phyloP scores from a whole-genome alignment of 2,797 vertebrate genomes.

The Phataginus tetradactyla region DNA sequence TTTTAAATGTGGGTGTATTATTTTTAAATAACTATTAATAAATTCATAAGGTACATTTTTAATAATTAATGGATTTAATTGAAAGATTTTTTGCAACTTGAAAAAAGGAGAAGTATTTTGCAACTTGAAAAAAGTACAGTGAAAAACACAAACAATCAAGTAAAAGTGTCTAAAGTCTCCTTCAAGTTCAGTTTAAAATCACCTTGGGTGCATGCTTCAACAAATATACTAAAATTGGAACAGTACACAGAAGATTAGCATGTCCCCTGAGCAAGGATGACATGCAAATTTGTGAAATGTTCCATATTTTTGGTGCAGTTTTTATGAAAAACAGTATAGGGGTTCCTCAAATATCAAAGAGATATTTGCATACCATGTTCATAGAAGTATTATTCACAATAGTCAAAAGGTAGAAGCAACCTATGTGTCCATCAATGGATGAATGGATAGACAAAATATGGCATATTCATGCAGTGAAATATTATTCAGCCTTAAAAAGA shows the following conservation, averaged over 20 bases:
- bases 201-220: neutral
- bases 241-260: too few relatives aligned
- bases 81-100: neutral
- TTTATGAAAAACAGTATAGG: neutral
- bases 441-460: too few relatives aligned
- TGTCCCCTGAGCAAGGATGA: too few relatives aligned
- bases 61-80: neutral
- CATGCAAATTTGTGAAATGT: too few relatives aligned
- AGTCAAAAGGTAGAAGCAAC: too few relatives aligned
- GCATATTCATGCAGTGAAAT: too few relatives aligned
- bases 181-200: neutral
- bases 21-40: neutral
- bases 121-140: neutral
- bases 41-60: neutral
- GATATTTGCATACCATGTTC: too few relatives aligned
- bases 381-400: too few relatives aligned
- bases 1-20: neutral
- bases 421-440: too few relatives aligned
- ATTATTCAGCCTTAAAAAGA: neutral
- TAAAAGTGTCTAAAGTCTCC: neutral
- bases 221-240: neutral
- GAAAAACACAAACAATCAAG: neutral
- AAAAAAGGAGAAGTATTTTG: neutral
- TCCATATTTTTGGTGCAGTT: neutral
- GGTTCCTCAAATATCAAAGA: neutral